phyloP scores from a whole-genome alignment of 2,888 invertebrate genomes.

The Allygus modestus region DNA sequence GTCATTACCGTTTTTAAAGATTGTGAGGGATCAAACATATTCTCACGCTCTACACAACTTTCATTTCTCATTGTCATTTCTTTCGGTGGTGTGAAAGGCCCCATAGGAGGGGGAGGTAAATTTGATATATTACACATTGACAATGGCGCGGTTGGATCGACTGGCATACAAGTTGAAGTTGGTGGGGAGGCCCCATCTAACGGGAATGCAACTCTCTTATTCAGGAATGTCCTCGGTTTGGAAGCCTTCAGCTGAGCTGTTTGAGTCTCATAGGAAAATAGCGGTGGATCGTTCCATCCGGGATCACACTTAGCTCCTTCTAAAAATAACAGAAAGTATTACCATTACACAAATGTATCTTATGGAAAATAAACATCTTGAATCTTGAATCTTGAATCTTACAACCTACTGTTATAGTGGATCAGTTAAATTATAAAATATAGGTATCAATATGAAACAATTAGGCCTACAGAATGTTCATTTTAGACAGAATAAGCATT shows the following conservation, averaged over 20 bases:
- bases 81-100: not conserved
- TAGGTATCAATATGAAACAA: too few species aligned
- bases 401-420: too few species aligned
- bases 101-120: slow-evolving; percentile 61
- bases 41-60: not conserved
- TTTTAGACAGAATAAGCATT: too few species aligned
- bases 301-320: slow-evolving; percentile 73
- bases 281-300: slow-evolving; percentile 80
- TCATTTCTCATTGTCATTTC: not conserved
- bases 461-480: too few species aligned
- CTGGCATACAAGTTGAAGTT: slow-evolving; percentile 64
- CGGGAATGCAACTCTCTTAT: slow-evolving; percentile 77
- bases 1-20: not conserved
- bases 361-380: too few species aligned
- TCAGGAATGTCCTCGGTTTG: slow-evolving; percentile 76
- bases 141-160: slow-evolving; percentile 63
- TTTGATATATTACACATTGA: slow-evolving; percentile 37
- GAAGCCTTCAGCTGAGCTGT: slow-evolving; percentile 73
- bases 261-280: slow-evolving; percentile 75
- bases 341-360: too few species aligned
- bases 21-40: slow-evolving; percentile 9
- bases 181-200: slow-evolving; percentile 65
- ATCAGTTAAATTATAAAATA: too few species aligned
- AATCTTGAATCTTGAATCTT: too few species aligned
- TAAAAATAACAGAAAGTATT: too few species aligned